Percentiles rank a stretch among this genome's conserved stretches.
These are phyloP conservation scores for Phrynocephalus versicolor DNA, from an alignment of 2,113 vertebrate genomes.

Conservation along the genomic window DNA sequence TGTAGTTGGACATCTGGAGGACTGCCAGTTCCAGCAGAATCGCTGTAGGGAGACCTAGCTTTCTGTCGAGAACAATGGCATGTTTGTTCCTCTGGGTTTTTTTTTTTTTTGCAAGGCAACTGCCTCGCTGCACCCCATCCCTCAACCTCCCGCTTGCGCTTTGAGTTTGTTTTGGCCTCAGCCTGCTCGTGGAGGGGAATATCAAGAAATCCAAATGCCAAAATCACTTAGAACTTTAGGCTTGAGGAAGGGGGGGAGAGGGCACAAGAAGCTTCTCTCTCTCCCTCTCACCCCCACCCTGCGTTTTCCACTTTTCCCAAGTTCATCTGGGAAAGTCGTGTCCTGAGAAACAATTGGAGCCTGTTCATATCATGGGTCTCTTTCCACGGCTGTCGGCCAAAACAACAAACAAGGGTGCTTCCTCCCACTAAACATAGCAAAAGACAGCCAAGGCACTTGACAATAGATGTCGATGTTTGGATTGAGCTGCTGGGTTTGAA, in stretches of 20 bases:
- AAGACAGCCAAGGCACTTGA: not conserved
- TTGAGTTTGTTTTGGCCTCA: conserved; percentile 17
- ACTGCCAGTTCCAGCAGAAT: too few relatives aligned
- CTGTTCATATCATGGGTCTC: not conserved
- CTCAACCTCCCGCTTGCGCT: not conserved
- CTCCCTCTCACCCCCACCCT: not conserved
- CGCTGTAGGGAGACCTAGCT: not conserved
- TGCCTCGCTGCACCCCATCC: not conserved
- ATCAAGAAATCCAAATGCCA: not conserved
- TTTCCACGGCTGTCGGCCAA: not conserved
- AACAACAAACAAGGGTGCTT: not conserved
- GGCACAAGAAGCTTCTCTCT: not conserved
- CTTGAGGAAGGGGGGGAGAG: not conserved
- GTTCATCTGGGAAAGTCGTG: conserved; percentile 3
- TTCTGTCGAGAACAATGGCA: not conserved
- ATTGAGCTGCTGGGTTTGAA: not conserved
- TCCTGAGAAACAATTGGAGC: not conserved
- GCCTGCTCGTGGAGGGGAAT: not conserved
- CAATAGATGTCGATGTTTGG: not conserved
- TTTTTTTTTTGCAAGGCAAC: not conserved
- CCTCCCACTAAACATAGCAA: not conserved
- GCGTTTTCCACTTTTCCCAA: not conserved
- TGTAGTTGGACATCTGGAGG: not conserved
- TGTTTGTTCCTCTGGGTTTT: not conserved
- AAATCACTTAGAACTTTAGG: not conserved